These are phyloP conservation scores for Heliocidaris erythrogramma DNA, from an alignment of 35 echinoderm and acorn worm genomes.

Conservation along the genomic window DNA sequence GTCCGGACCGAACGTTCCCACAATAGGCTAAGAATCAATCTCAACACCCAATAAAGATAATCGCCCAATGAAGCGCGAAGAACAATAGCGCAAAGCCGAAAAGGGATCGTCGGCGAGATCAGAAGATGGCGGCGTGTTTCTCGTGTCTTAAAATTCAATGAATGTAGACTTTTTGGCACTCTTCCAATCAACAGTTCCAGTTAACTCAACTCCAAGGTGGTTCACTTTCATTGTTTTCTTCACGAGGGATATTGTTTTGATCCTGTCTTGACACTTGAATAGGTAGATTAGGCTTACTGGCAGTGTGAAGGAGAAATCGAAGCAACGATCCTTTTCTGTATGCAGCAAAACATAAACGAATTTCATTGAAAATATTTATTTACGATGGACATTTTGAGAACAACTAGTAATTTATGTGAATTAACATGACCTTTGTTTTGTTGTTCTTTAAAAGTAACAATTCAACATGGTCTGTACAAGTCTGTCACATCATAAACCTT, in stretches of 20 bases:
- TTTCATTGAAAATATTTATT: too few species aligned
- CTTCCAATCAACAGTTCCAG: too few species aligned
- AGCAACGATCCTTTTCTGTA: not conserved
- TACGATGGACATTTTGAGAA: not conserved
- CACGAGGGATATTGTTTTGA: not conserved
- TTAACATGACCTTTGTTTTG: not conserved
- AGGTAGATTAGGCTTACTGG: not conserved
- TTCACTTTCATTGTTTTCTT: not conserved
- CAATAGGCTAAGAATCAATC: not conserved
- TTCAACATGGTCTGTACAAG: too few species aligned
- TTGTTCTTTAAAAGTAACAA: not conserved
- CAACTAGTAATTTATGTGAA: not conserved
- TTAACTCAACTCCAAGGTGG: not conserved
- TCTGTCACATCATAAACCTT: too few species aligned
- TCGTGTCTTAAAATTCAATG: not conserved
- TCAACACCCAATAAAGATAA: not conserved
- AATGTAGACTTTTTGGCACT: not conserved
- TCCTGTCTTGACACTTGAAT: not conserved
- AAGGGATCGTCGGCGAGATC: not conserved
- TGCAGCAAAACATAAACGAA: not conserved
- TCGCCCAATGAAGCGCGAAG: not conserved
- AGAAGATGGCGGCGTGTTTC: not conserved
- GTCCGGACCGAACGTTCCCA: not conserved
- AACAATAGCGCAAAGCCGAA: not conserved
- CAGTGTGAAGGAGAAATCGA: not conserved